phyloP scores from a whole-genome alignment of 2,113 vertebrate genomes.

The Carassius carassius region DNA sequence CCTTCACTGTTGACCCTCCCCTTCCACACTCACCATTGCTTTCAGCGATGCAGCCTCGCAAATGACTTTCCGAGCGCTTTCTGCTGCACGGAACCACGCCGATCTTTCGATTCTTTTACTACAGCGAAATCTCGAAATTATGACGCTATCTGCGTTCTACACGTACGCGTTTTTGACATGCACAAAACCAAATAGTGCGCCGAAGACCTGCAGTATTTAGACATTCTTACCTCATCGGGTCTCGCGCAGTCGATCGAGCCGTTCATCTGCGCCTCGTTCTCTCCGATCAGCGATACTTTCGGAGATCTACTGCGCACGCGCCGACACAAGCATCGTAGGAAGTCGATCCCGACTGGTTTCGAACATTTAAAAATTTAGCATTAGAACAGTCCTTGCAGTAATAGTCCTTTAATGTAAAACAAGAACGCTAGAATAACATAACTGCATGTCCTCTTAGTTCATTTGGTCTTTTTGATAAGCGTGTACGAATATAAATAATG shows the following conservation, averaged over 20 bases:
- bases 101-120: background rate
- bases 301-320: constrained; percentile 55
- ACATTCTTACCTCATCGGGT: constrained; percentile 44
- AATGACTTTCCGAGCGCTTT: constrained; percentile 29
- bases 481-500: background rate
- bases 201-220: constrained; percentile 21
- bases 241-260: constrained; percentile 45
- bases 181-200: background rate
- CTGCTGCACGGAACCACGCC: constrained; percentile 22
- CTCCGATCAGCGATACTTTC: constrained; percentile 53
- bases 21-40: constrained; percentile 28
- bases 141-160: background rate
- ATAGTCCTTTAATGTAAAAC: background rate
- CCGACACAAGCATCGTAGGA: constrained; percentile 33
- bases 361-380: constrained; percentile 22
- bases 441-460: background rate
- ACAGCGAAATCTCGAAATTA: background rate
- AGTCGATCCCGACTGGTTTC: constrained; percentile 18
- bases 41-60: constrained; percentile 33
- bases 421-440: background rate
- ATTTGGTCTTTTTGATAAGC: background rate
- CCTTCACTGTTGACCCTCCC: constrained; percentile 29
- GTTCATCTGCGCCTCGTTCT: constrained; percentile 41
- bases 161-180: background rate
- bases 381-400: background rate